A percentile compares a stretch with the other conserved stretches of the same genome.
Evolutionary conservation across 2,888 invertebrate species (phyloP).

Genomic region (Drosophila picticornis): DNA sequence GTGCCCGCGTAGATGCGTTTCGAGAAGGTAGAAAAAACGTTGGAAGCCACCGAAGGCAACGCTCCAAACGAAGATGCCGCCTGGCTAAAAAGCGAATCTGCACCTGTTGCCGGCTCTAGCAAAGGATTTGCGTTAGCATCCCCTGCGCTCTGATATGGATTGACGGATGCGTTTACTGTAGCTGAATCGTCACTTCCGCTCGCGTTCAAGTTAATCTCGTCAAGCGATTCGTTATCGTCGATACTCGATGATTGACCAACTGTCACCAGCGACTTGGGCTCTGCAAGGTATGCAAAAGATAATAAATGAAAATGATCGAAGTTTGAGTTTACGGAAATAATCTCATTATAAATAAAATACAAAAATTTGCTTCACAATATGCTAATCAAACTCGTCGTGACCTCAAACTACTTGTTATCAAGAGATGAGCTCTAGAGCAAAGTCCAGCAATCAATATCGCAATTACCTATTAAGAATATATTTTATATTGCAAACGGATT

Average conservation of each 20-base stretch:
- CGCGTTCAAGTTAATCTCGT: slow-evolving; percentile 86
- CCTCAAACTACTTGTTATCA: slow-evolving; percentile 42
- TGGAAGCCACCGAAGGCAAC: slow-evolving; percentile 87
- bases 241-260: slow-evolving; percentile 82
- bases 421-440: background rate
- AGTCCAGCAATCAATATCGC: slow-evolving; percentile 2
- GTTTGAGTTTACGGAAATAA: slow-evolving; percentile 13
- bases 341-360: slow-evolving; percentile 1
- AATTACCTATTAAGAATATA: slow-evolving; percentile 1
- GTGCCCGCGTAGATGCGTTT: slow-evolving; percentile 82
- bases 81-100: slow-evolving; percentile 82
- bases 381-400: slow-evolving; percentile 50
- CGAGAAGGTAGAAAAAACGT: slow-evolving; percentile 87
- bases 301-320: background rate
- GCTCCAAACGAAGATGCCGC: slow-evolving; percentile 86
- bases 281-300: slow-evolving; percentile 59
- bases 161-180: slow-evolving; percentile 22
- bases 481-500: background rate
- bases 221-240: slow-evolving; percentile 86
- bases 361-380: slow-evolving; percentile 39
- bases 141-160: slow-evolving; percentile 34
- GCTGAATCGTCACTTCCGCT: slow-evolving; percentile 69
- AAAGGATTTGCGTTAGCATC: slow-evolving; percentile 80
- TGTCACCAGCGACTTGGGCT: slow-evolving; percentile 82
- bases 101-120: slow-evolving; percentile 60